These are phyloP conservation scores for Parasteatoda lunata DNA, from an alignment of 2,888 invertebrate species.

Conservation along the genomic window DNA sequence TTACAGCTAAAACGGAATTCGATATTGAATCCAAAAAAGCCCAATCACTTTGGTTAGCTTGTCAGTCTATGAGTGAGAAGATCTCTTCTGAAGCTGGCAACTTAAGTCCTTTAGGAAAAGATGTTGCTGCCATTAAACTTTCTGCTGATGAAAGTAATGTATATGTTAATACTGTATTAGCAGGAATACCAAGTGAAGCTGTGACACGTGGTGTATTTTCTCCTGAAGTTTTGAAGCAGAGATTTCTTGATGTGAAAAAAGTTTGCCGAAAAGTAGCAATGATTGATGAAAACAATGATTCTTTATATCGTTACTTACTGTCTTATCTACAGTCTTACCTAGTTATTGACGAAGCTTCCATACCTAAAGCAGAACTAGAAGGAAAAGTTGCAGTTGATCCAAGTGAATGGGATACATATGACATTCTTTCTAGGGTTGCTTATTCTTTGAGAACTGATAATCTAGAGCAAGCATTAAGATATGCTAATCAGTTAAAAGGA, in stretches of 20 bases:
- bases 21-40: conserved; percentile 83
- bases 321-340: conserved; percentile 92
- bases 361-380: conserved; percentile 69
- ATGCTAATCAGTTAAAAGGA: conserved; percentile 90
- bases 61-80: conserved; percentile 87
- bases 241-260: conserved; percentile 81
- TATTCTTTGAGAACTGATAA: conserved; percentile 93
- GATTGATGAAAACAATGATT: conserved; percentile 86
- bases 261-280: conserved; percentile 89
- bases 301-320: conserved; percentile 84
- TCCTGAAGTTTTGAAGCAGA: conserved; percentile 87
- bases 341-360: conserved; percentile 73
- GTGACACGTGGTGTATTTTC: conserved; percentile 88
- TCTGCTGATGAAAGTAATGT: conserved; percentile 82
- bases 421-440: conserved; percentile 91
- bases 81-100: conserved; percentile 76
- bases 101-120: conserved; percentile 80
- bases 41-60: conserved; percentile 94
- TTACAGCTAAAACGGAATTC: conserved; percentile 74
- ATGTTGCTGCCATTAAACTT: conserved; percentile 83
- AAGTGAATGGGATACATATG: conserved; percentile 86
- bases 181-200: conserved; percentile 85
- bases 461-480: conserved; percentile 86
- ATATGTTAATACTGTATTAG: conserved; percentile 84
- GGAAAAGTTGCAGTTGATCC: conserved; percentile 77